These are phyloP conservation scores for Bubo blakistoni DNA, from an alignment of 2,113 vertebrate genomes.

Conservation along the genomic window DNA sequence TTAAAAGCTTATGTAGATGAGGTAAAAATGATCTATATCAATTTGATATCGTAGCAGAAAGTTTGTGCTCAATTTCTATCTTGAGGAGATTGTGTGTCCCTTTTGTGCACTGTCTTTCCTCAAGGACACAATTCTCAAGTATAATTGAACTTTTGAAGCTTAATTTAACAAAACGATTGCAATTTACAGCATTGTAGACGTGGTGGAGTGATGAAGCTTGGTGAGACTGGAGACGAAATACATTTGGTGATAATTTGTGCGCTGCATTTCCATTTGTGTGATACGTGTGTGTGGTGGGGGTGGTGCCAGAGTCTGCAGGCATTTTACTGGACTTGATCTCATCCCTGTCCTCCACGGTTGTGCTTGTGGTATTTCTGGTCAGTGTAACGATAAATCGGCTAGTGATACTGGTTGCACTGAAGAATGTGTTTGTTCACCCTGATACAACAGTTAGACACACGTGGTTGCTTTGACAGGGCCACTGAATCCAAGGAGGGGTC, in stretches of 20 bases:
- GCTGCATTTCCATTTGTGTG: background rate
- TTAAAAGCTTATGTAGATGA: background rate
- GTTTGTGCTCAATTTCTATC: background rate
- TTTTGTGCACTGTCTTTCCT: background rate
- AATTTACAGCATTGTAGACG: background rate
- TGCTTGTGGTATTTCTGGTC: background rate
- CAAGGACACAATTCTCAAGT: background rate
- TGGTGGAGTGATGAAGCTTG: background rate
- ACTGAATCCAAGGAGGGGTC: background rate
- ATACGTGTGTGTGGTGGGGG: fast-evolving
- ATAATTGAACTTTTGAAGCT: background rate
- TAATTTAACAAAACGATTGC: background rate
- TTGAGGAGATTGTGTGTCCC: background rate
- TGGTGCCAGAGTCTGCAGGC: background rate
- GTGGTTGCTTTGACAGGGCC: fast-evolving
- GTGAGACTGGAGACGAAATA: background rate
- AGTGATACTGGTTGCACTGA: background rate
- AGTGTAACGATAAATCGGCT: fast-evolving
- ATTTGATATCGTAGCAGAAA: background rate
- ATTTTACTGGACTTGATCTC: fast-evolving
- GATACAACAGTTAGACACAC: fast-evolving
- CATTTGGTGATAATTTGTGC: background rate
- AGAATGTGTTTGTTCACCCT: background rate
- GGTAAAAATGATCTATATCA: background rate
- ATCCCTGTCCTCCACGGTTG: background rate